Percentiles rank a stretch among this genome's conserved stretches.
Conservation (phyloP, 2,888 invertebrate genomes). For the Chrysodeixis includens region DNA sequence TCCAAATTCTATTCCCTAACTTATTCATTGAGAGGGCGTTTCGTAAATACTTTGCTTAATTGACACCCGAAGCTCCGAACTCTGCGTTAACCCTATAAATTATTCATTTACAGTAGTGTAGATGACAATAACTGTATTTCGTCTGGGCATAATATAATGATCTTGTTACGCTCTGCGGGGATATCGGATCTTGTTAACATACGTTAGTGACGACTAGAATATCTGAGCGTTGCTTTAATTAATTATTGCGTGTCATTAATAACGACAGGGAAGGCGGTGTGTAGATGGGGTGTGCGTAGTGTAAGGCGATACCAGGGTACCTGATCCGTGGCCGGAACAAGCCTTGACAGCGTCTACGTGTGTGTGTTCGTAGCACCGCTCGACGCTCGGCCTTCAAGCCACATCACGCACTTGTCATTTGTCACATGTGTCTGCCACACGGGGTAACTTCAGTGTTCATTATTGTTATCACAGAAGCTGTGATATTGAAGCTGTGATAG, state of each 20-base stretch:
- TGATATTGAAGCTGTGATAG: too few species aligned
- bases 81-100: slow-evolving; percentile 73
- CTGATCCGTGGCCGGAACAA: slow-evolving; percentile 55
- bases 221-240: slow-evolving; percentile 76
- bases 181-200: slow-evolving; percentile 77
- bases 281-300: slow-evolving; percentile 60
- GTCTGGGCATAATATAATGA: slow-evolving; percentile 66
- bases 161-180: slow-evolving; percentile 65
- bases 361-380: slow-evolving; percentile 29
- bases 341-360: slow-evolving; percentile 34
- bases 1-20: slow-evolving; percentile 80
- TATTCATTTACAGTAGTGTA: slow-evolving; percentile 73
- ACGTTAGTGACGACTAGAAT: slow-evolving; percentile 74
- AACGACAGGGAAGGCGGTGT: slow-evolving; percentile 73
- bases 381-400: slow-evolving; percentile 47
- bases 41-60: slow-evolving; percentile 81
- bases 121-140: slow-evolving; percentile 67
- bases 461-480: too few species aligned
- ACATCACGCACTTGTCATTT: slow-evolving; percentile 76
- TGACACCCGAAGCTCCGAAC: slow-evolving; percentile 74
- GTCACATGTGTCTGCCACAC: slow-evolving; percentile 69
- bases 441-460: slow-evolving; percentile 55
- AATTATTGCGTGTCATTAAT: slow-evolving; percentile 79
- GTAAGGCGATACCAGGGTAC: slow-evolving; percentile 71
- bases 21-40: slow-evolving; percentile 79